These are phyloP conservation scores for Dynastes maya DNA, from an alignment of 2,888 invertebrate species.

Conservation along the genomic window DNA sequence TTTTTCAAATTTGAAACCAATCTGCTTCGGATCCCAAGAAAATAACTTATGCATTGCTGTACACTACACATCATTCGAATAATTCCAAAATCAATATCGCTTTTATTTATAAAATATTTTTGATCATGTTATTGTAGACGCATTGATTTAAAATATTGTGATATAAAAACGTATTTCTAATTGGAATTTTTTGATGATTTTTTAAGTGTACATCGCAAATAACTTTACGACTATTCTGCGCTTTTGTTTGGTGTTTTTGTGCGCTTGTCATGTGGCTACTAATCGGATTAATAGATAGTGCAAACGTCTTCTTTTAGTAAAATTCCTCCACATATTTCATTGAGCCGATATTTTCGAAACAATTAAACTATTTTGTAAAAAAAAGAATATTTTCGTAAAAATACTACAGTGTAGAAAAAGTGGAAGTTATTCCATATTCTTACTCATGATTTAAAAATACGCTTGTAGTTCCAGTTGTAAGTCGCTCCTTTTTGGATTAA, in stretches of 20 bases:
- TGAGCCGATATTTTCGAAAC: too few species aligned
- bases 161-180: background rate
- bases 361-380: too few species aligned
- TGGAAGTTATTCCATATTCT: too few species aligned
- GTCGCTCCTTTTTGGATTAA: too few species aligned
- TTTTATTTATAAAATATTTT: background rate
- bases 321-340: too few species aligned
- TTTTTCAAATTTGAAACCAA: background rate
- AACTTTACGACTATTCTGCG: background rate
- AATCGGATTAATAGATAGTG: background rate
- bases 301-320: too few species aligned
- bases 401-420: too few species aligned
- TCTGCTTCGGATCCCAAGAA: background rate
- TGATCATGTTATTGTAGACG: too few species aligned
- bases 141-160: too few species aligned
- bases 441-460: too few species aligned
- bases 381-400: too few species aligned
- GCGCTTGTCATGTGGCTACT: slow-evolving; percentile 3
- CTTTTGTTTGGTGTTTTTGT: slow-evolving; percentile 11
- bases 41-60: background rate
- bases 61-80: background rate
- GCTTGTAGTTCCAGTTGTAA: too few species aligned
- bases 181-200: slow-evolving; percentile 19
- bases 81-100: background rate
- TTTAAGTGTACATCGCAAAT: slow-evolving; percentile 13